Evolutionary conservation across 2,888 invertebrate genomes (phyloP), one percentile per base, ranked within the genome.

Genomic region (Hedya salicella): DNA sequence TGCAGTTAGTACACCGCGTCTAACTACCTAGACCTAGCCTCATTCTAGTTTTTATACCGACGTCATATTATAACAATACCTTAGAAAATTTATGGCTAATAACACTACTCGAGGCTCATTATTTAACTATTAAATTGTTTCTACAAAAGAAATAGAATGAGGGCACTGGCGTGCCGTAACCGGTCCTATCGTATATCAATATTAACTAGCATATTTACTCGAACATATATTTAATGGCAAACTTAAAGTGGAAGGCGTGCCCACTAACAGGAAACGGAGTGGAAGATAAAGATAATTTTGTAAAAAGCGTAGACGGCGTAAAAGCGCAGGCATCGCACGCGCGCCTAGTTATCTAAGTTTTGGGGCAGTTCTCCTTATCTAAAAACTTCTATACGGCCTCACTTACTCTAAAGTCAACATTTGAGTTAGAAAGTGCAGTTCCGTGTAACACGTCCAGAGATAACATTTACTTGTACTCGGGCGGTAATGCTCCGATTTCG

Each of bases 341-440:
- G 74, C 70, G 70, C n/a, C n/a, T n/a, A 73, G 73, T 85, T 85
- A 87, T 85, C 87, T 86, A 74, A 73, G 74, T 79, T 81, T 88
- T 83, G 79, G 88, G 89, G 85, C 88, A 87, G 89, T 85, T 83
- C 78, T 73, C 77, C 80, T 91, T 91, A 91, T 91, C 91, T 91
- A 80, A 80, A 78, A 82, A 83, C 81, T 79, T 80, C 30, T 32
- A 42, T 80, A 78, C 79, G 79, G 83, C 83, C 83, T 85, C 86
- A 85, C 86, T 89, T 87, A 86, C 87, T 85, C 82, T 74, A 85
- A 81, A 82, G 77, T 82, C 87, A 92, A 92, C 85, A 91, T 92
- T 91, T 91, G 84, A 86, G 78, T 86, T 91, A 91, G 91, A 92
- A 91, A 92, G 92, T 92, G 91, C 87, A 86, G 88, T 90, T 89